Evolutionary conservation across 2,888 invertebrate genomes (phyloP), one percentile per base, ranked within the genome.

Genomic region (Drosophila helvetica): DNA sequence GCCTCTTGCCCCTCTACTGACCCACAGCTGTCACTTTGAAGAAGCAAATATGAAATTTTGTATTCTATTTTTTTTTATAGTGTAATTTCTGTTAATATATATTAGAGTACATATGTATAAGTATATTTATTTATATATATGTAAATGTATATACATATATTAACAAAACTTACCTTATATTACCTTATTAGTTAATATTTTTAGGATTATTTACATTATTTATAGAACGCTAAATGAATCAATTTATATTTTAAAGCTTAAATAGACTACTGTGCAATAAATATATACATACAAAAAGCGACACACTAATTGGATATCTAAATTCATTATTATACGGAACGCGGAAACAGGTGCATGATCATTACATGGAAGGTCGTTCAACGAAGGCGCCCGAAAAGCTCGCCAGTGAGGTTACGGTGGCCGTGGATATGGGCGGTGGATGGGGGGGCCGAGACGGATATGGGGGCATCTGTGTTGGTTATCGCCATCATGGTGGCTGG

Each of bases 251-350:
- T 60, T 59, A 76, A 79, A 68, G 85, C 82, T 77, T 79, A 82
- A 79, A 71, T 61, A 75, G 65, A 65, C 71, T 76, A 85, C 79
- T 80, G 80, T 80, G 80, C 80, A 80, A 80, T 85, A 82, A 83
- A 72, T 67, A 73, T 61, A 68, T 57, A 71, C 48, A 66, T 52
- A 50, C 47, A 71, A 59, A 51, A 42, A 66, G 10, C 38, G 38
- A 38, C 15, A 38, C 15, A 18, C 9, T 2, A 47, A 47, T 18
- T 18, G 6, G 5, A 18, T 5, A 12, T 47, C 18, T 12, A 10
- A 10, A 18, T 3, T 45, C 10, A 3, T n/a, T 9, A n/a, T 10
- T 33, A 12, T 33, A 33, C 12, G 4, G n/a, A n/a, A n/a, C n/a
- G n/a, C n/a, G 1, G 4, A 33, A 33, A 12, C 12, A 33, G 33